Evolutionary conservation across 2,797 vertebrate genomes (phyloP), one percentile per base, ranked within the genome.

Genomic region (Gymnocypris eckloni): DNA sequence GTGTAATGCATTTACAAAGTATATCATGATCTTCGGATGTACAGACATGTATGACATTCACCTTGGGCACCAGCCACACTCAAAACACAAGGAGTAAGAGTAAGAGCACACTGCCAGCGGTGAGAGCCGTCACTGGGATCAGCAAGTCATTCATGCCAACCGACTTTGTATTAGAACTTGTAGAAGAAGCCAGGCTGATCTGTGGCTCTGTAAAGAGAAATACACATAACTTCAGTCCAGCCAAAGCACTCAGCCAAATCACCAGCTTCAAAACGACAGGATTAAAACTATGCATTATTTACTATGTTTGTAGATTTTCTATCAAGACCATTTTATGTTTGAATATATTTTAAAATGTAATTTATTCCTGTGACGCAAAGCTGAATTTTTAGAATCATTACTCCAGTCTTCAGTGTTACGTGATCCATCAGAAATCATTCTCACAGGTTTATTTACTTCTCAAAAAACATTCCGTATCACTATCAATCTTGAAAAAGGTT

Each of bases 31-130:
- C 10, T 66, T 80, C 10, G 13, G 41, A 73, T 59, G 61, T 52
- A 22, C 41, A 79, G 11, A 13, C 6, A 75, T n/a, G 66, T 16
- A n/a, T 52, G 25, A 66, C 9, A 28, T 66, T 88, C 22, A 84
- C 79, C 87, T 87, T 87, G 15, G 82, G 82, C 1, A 80, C 39
- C 12, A 84, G 0, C 71, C 82, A 87, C 82, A 87, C 48, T 48
- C 2, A 64, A 4, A 43, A 0, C 22, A 71, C 64, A 43, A 87
- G 28, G 22, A 85, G 11, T 13, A 48, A 20, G 28, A 87, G 72
- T n/a, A 87, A 11, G 25, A 86, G 13, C 33, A 88, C 76, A 71
- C 79, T 54, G 67, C 78, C 41, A 6, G 56, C 67, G 0, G 28
- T 79, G 66, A 79, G 25, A 15, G 33, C 12, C 8, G 16, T 13